phyloP scores from a whole-genome alignment of 37 sponge, comb jelly and placozoan species.

The Tethya wilhelma region DNA sequence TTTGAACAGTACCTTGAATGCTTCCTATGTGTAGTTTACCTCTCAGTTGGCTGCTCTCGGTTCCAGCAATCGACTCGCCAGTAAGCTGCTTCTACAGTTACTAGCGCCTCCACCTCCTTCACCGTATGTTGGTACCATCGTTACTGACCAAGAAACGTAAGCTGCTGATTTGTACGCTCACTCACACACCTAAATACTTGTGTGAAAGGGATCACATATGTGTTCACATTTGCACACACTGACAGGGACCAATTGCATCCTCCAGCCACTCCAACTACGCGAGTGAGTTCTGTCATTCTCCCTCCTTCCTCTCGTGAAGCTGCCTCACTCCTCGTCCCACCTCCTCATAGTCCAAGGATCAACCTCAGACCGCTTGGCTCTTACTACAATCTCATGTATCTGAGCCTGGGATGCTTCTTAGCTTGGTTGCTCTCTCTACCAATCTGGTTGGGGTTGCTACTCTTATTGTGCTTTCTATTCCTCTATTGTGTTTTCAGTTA shows the following conservation, averaged over 20 bases:
- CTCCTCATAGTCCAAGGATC: constrained; percentile 35
- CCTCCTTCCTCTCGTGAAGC: not conserved
- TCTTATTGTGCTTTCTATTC: too few species aligned
- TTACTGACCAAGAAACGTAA: too few species aligned
- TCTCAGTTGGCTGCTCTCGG: constrained; percentile 43
- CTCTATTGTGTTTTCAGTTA: too few species aligned
- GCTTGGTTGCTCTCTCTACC: too few species aligned
- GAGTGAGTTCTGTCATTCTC: not conserved
- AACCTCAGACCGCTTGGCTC: constrained; percentile 67
- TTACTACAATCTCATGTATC: too few species aligned
- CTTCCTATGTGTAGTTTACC: constrained; percentile 39
- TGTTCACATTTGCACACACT: not conserved
- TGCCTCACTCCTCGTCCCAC: not conserved
- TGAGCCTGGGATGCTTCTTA: too few species aligned
- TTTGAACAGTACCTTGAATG: not conserved
- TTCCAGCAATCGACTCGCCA: constrained; percentile 26
- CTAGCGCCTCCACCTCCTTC: constrained; percentile 54
- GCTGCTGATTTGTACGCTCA: not conserved
- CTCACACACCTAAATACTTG: not conserved
- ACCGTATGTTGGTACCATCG: not conserved
- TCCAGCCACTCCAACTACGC: constrained; percentile 24
- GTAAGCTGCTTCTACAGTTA: constrained; percentile 34
- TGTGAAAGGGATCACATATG: too few species aligned
- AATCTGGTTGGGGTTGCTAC: too few species aligned
- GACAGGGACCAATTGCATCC: not conserved